A percentile compares a stretch with the other conserved stretches of the same genome.
Evolutionary conservation across 1,140 invertebrate species (phyloP).

Genomic region (Myzus persicae): DNA sequence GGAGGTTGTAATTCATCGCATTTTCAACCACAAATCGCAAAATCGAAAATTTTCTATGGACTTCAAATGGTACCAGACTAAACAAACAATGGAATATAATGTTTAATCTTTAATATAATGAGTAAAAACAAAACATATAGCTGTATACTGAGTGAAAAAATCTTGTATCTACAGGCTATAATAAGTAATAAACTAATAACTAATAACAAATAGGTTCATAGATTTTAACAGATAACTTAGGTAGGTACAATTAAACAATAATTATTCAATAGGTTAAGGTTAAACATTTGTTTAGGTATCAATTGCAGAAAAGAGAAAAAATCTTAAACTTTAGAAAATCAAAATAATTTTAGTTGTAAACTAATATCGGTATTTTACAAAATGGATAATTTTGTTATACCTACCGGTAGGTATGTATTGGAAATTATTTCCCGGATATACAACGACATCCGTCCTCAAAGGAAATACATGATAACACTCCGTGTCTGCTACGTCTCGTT

Average conservation of each 20-base stretch:
- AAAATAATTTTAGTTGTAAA: not conserved
- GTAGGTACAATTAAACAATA: not conserved
- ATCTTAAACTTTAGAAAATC: not conserved
- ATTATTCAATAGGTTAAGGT: not conserved
- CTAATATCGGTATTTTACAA: not conserved
- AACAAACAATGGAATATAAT: not conserved
- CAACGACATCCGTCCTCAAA: conserved; percentile 15
- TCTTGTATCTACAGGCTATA: not conserved
- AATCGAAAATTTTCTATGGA: not conserved
- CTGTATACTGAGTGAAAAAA: not conserved
- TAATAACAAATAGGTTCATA: too few relatives aligned
- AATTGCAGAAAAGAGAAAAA: not conserved
- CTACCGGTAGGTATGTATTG: not conserved
- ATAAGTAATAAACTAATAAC: too few relatives aligned
- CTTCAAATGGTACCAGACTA: not conserved
- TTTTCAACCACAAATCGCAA: too few relatives aligned
- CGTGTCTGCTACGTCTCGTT: not conserved
- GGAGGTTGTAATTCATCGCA: too few relatives aligned
- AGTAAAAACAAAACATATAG: not conserved
- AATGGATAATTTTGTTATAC: not conserved
- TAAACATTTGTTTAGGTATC: not conserved
- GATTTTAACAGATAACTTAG: too few relatives aligned
- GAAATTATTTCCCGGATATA: conserved; percentile 30
- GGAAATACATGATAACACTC: conserved; percentile 17
- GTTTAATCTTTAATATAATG: too few relatives aligned